Conservation (phyloP, 2,888 invertebrate genomes). For the Theodoxus fluviatilis region DNA sequence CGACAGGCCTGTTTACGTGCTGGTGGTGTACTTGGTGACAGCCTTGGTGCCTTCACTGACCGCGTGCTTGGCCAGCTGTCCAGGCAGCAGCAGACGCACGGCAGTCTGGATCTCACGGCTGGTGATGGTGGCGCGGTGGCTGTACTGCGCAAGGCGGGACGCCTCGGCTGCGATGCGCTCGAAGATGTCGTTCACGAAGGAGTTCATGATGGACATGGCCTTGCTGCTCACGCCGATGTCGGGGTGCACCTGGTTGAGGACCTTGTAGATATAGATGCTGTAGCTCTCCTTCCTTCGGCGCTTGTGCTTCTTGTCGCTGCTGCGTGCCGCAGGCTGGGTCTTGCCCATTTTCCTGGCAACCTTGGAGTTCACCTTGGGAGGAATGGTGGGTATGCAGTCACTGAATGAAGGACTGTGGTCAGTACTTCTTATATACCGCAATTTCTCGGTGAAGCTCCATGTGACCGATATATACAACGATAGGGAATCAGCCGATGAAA, state of each 20-base stretch:
- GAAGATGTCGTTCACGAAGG: constrained; percentile 60
- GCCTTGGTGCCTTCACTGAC: constrained; percentile 64
- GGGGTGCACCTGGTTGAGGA: constrained; percentile 58
- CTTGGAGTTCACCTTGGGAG: constrained; percentile 30
- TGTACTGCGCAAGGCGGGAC: constrained; percentile 51
- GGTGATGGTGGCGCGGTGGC: constrained; percentile 66
- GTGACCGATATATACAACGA: too few species aligned
- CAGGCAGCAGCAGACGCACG: constrained; percentile 74
- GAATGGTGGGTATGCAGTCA: too few species aligned
- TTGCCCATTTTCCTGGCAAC: constrained; percentile 51
- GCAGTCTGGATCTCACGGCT: constrained; percentile 77
- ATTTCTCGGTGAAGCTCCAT: too few species aligned
- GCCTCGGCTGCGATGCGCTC: constrained; percentile 57
- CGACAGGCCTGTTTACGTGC: constrained; percentile 36
- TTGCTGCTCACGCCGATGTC: constrained; percentile 52
- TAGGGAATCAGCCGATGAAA: too few species aligned
- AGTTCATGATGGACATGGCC: constrained; percentile 47
- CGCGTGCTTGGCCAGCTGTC: constrained; percentile 78
- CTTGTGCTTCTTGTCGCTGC: constrained; percentile 47
- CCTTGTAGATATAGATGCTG: constrained; percentile 51
- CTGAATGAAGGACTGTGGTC: too few species aligned
- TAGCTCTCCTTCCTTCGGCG: constrained; percentile 46
- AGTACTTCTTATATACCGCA: too few species aligned
- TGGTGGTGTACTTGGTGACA: constrained; percentile 49
- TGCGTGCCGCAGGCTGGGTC: constrained; percentile 38